A percentile compares a stretch with the other conserved stretches of the same genome.
phyloP scores from a whole-genome alignment of 2,113 vertebrate genomes.

The Limnothrissa miodon region DNA sequence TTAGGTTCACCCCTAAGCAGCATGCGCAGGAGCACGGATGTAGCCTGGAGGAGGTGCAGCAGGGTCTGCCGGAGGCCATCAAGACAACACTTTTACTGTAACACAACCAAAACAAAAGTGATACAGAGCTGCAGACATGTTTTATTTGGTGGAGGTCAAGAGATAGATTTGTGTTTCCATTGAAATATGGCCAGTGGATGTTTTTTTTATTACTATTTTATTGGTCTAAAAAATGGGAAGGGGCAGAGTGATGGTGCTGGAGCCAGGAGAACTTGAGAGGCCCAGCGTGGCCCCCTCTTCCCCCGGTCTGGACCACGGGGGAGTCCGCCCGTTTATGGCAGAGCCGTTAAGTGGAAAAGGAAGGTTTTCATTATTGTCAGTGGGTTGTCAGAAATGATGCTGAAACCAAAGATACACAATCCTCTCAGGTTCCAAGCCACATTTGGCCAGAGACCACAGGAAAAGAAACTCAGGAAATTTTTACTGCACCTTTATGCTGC shows the following conservation, averaged over 20 bases:
- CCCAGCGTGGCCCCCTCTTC: not conserved
- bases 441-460: not conserved
- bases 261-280: not conserved
- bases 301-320: not conserved
- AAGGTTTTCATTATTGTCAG: slow-evolving; percentile 53
- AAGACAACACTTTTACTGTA: not conserved
- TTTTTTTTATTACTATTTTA: not conserved
- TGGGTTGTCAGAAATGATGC: slow-evolving; percentile 43
- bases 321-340: slow-evolving; percentile 45
- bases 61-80: not conserved
- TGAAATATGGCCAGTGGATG: not conserved
- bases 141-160: not conserved
- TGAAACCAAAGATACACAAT: slow-evolving; percentile 28
- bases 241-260: not conserved
- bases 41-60: not conserved
- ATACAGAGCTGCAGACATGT: not conserved
- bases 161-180: not conserved
- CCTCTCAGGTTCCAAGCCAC: slow-evolving; percentile 27
- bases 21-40: not conserved
- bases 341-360: slow-evolving; percentile 48
- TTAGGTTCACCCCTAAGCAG: not conserved
- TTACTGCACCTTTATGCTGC: not conserved
- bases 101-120: not conserved
- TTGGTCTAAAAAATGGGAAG: not conserved
- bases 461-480: not conserved